phyloP scores from a whole-genome alignment of 2,113 vertebrate genomes.

The Seriola quinqueradiata region DNA sequence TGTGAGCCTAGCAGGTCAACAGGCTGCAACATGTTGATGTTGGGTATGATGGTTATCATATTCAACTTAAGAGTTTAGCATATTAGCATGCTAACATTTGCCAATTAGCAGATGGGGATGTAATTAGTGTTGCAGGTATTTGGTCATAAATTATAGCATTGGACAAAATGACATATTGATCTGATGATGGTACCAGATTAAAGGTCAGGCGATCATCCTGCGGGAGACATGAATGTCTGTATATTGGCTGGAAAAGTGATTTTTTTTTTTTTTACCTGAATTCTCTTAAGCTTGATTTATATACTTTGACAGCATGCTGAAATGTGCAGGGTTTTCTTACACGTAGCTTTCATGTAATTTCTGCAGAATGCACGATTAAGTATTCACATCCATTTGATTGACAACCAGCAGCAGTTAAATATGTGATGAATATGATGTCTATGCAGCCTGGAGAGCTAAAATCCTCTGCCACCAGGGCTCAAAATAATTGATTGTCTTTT shows the following conservation, averaged over 20 bases:
- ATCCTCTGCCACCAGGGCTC: constrained; percentile 1
- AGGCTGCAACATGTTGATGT: not conserved
- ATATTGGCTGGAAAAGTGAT: not conserved
- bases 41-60: not conserved
- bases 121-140: not conserved
- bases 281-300: not conserved
- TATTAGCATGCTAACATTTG: not conserved
- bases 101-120: not conserved
- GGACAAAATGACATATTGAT: not conserved
- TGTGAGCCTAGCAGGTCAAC: not conserved
- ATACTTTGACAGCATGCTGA: not conserved
- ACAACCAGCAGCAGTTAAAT: constrained; percentile 21
- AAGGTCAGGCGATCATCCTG: not conserved
- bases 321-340: not conserved
- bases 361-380: not conserved
- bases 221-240: not conserved
- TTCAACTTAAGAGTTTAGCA: not conserved
- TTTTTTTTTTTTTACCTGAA: too few relatives aligned
- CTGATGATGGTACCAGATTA: not conserved
- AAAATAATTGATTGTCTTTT: constrained; percentile 24
- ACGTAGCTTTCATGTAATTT: not conserved
- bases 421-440: not conserved
- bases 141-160: not conserved
- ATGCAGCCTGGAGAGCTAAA: not conserved
- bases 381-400: constrained; percentile 38